Conservation (phyloP, 2,113 vertebrate species). For the Artemisiospiza belli region DNA sequence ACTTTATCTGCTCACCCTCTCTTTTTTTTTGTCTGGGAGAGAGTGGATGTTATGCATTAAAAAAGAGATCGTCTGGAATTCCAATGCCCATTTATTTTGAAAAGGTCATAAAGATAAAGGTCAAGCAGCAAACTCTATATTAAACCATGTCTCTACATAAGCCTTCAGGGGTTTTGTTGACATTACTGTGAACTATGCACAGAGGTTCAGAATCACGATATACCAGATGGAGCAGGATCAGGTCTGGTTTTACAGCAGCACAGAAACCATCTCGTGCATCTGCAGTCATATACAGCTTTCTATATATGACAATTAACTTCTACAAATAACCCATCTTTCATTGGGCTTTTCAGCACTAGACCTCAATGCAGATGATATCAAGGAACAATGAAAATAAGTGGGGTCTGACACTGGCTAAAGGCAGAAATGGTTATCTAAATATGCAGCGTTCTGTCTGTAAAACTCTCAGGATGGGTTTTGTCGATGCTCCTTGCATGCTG, state of each 20-base stretch:
- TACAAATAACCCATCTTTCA: not conserved
- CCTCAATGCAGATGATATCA: not conserved
- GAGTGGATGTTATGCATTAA: not conserved
- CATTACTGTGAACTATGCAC: not conserved
- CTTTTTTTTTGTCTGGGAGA: not conserved
- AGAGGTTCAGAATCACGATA: not conserved
- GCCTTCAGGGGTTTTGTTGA: constrained; percentile 48
- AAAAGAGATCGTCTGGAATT: constrained; percentile 32
- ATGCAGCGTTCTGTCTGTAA: not conserved
- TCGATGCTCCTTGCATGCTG: not conserved
- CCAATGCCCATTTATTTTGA: constrained; percentile 37
- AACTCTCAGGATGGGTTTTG: not conserved
- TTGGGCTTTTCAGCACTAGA: not conserved
- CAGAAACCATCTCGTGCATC: not conserved
- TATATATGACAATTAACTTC: not conserved
- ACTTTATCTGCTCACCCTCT: not conserved
- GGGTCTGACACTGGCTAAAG: not conserved
- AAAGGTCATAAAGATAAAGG: constrained; percentile 63
- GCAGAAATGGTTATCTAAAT: not conserved
- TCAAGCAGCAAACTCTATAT: constrained; percentile 39
- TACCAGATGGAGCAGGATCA: not conserved
- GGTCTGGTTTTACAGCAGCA: not conserved
- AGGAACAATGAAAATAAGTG: not conserved
- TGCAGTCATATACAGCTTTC: not conserved
- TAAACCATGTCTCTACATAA: constrained; percentile 31